Percentiles rank a stretch among this genome's conserved stretches.
Conservation (phyloP, 2,888 invertebrate genomes). For the Abrostola triplasia region DNA sequence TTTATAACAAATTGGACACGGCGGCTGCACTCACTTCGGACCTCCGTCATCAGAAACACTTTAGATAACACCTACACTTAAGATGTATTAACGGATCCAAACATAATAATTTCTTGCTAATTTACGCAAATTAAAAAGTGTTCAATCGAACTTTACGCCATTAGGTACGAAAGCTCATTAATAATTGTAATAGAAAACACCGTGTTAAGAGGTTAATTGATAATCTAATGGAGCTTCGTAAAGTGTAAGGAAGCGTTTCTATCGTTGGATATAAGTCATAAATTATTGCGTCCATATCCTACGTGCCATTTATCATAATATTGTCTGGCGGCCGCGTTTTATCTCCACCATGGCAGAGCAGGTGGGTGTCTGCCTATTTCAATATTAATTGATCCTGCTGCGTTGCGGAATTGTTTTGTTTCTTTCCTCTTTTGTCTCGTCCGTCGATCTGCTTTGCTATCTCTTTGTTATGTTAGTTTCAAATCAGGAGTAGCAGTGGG, state of each 20-base stretch:
- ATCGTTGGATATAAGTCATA: conserved; percentile 62
- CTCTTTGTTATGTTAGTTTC: conserved; percentile 38
- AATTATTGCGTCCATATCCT: conserved; percentile 69
- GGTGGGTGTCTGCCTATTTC: conserved; percentile 75
- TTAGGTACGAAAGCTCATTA: conserved; percentile 45
- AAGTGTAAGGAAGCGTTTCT: conserved; percentile 55
- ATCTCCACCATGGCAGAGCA: conserved; percentile 68
- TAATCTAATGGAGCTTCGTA: conserved; percentile 59
- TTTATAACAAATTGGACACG: conserved; percentile 50
- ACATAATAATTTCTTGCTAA: conserved; percentile 14
- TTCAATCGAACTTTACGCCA: conserved; percentile 31
- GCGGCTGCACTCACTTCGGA: conserved; percentile 30
- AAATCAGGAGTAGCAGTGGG: conserved; percentile 36
- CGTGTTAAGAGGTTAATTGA: conserved; percentile 62
- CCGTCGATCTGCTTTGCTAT: conserved; percentile 41
- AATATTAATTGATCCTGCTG: conserved; percentile 79
- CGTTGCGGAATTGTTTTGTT: conserved; percentile 63
- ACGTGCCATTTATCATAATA: conserved; percentile 81
- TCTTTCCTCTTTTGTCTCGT: conserved; percentile 57
- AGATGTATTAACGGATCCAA: conserved; percentile 4
- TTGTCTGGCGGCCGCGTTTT: conserved; percentile 75
- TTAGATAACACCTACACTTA: conserved; percentile 16
- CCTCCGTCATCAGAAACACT: conserved; percentile 23
- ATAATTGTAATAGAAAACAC: conserved; percentile 51
- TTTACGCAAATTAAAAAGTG: conserved; percentile 26